Percentiles rank a stretch among this genome's conserved stretches.
phyloP scores from a whole-genome alignment of 2,797 vertebrate genomes.

The Poeciliopsis paucimaculata region DNA sequence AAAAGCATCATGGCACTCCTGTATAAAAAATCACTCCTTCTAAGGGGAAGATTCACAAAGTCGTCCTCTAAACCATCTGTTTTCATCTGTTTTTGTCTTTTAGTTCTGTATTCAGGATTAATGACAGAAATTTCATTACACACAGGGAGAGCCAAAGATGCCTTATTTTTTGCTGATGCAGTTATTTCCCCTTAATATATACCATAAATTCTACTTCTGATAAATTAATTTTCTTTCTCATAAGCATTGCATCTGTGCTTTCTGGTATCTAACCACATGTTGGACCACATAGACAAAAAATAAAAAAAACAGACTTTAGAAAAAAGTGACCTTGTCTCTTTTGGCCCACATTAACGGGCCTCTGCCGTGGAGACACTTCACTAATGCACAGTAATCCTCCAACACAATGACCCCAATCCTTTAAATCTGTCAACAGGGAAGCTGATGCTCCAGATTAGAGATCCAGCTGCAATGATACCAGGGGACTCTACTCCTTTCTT shows the following conservation, averaged over 20 bases:
- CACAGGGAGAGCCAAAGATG: background rate
- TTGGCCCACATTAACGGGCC: constrained; percentile 66
- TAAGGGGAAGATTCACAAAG: background rate
- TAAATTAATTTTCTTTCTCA: background rate
- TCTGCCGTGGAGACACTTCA: constrained; percentile 67
- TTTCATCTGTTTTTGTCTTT: background rate
- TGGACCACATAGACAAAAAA: background rate
- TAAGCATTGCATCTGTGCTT: constrained; percentile 23
- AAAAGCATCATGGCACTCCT: background rate
- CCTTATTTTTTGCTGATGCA: background rate
- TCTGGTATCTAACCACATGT: constrained; percentile 8
- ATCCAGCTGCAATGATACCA: constrained; percentile 71
- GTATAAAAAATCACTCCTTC: background rate
- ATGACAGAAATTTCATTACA: background rate
- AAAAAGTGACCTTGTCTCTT: constrained; percentile 67
- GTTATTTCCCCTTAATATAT: background rate
- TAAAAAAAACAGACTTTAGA: constrained; percentile 27
- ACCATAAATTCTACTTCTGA: background rate
- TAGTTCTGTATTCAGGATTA: background rate
- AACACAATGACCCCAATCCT: constrained; percentile 84
- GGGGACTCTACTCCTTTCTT: constrained; percentile 35
- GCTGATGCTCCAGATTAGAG: constrained; percentile 78
- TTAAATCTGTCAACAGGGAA: constrained; percentile 82
- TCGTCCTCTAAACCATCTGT: background rate
- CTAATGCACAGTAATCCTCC: constrained; percentile 81